Evolutionary conservation across 2,113 vertebrate genomes (phyloP).

Genomic region (Xenus cinereus): DNA sequence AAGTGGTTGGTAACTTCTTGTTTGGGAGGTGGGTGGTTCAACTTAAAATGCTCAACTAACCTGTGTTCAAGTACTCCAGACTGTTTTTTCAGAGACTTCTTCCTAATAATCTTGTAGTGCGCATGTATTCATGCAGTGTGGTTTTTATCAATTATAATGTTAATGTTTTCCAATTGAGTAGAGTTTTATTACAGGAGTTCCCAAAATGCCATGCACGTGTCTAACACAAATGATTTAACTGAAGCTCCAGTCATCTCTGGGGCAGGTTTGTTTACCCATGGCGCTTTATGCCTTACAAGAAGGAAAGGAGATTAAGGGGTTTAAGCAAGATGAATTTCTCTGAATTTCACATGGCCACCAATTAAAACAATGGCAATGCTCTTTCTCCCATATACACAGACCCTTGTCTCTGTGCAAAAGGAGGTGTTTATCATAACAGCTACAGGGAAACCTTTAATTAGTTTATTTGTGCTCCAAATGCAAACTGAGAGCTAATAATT

Average conservation of each 20-base stretch:
- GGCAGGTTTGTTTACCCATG: not conserved
- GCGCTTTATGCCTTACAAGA: not conserved
- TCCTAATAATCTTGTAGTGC: not conserved
- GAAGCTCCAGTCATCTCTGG: not conserved
- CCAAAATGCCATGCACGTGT: not conserved
- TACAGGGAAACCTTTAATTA: constrained; percentile 43
- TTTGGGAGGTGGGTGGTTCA: not conserved
- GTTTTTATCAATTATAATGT: not conserved
- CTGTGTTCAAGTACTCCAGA: not conserved
- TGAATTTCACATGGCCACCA: not conserved
- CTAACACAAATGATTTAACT: not conserved
- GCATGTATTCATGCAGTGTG: not conserved
- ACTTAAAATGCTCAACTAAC: not conserved
- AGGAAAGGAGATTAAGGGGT: not conserved
- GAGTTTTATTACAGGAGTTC: not conserved
- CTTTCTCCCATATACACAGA: not conserved
- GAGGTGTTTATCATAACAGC: not conserved
- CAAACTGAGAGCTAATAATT: constrained; percentile 38
- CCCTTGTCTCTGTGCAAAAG: not conserved
- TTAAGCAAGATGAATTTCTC: not conserved
- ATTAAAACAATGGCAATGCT: not conserved
- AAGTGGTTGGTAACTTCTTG: not conserved
- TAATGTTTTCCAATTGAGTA: not conserved
- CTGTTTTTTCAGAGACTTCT: not conserved
- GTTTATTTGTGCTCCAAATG: constrained; percentile 34